Conservation (phyloP, 2,797 vertebrate genomes). For the Nyctalus aviator region DNA sequence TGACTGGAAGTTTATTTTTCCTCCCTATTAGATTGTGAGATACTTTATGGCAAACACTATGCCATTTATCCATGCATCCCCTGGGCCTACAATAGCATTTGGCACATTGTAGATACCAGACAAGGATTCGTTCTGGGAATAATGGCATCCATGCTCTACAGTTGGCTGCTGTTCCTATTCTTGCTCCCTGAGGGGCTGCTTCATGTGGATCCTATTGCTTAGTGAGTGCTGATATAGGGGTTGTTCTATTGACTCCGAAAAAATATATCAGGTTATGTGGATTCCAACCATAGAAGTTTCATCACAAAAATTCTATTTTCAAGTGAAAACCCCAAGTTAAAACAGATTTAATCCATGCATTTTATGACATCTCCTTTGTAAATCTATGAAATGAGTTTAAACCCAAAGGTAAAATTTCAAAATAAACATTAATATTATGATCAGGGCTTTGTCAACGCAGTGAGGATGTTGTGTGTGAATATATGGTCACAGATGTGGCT, state of each 20-base stretch:
- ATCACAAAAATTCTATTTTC: conserved; percentile 2
- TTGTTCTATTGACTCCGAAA: background rate
- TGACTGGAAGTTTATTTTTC: conserved; percentile 51
- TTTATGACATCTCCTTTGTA: conserved; percentile 40
- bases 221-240: background rate
- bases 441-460: background rate
- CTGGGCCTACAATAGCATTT: background rate
- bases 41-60: background rate
- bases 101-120: background rate
- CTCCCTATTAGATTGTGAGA: background rate
- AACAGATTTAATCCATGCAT: background rate
- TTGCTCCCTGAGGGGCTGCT: background rate
- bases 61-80: background rate
- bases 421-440: conserved; percentile 26
- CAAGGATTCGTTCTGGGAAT: background rate
- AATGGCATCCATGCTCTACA: background rate
- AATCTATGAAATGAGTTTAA: conserved; percentile 52
- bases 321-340: background rate
- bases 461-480: background rate
- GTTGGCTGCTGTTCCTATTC: background rate
- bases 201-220: background rate
- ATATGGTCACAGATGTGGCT: background rate
- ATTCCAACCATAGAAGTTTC: background rate
- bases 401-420: conserved; percentile 31
- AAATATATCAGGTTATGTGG: background rate